Conservation (phyloP, 2,113 vertebrate genomes). For the Tetrax tetrax region DNA sequence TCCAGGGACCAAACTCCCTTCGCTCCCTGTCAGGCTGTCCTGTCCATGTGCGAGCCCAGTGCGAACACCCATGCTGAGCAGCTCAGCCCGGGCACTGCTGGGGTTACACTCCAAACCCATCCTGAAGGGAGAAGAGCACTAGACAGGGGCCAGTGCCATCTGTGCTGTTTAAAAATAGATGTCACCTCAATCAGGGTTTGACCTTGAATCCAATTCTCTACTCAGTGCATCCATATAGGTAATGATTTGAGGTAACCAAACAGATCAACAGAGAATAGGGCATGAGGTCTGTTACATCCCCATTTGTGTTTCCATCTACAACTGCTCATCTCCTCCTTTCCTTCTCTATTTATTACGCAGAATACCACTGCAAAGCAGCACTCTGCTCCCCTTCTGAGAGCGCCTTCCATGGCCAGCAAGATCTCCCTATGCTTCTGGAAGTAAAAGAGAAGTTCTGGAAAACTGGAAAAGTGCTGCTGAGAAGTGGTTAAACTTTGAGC, state of each 20-base stretch:
- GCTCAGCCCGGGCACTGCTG: rapidly evolving
- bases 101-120: neutral
- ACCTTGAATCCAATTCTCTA: neutral
- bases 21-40: neutral
- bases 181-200: neutral
- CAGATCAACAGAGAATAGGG: neutral
- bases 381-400: neutral
- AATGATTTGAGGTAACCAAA: neutral
- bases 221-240: neutral
- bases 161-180: slow-evolving; percentile 26
- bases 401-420: neutral
- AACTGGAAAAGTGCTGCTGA: neutral
- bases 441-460: neutral
- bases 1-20: too few species aligned
- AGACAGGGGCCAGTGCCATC: neutral
- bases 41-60: rapidly evolving
- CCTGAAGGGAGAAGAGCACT: neutral
- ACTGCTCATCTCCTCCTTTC: rapidly evolving
- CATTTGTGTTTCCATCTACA: neutral
- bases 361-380: neutral
- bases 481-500: neutral
- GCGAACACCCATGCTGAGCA: rapidly evolving
- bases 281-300: neutral
- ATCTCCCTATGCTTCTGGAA: neutral
- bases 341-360: rapidly evolving